Evolutionary conservation across 2,888 invertebrate genomes (phyloP).

Genomic region (Venusia cambrica): DNA sequence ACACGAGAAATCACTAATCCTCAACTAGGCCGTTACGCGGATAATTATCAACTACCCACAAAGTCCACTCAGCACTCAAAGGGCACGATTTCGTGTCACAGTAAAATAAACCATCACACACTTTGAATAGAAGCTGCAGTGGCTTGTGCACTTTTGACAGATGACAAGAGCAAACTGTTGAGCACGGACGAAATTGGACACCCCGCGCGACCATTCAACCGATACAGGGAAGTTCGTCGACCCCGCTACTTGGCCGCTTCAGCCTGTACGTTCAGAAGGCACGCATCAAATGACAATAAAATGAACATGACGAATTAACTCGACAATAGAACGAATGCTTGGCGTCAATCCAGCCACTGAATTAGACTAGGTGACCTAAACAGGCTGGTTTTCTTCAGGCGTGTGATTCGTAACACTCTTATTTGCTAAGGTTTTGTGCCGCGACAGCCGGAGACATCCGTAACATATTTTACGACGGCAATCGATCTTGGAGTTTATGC

Average conservation of each 20-base stretch:
- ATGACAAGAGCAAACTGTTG: conserved; percentile 39
- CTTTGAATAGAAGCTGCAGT: conserved; percentile 32
- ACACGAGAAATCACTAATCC: conserved; percentile 35
- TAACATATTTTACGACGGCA: conserved; percentile 23
- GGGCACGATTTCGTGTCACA: conserved; percentile 21
- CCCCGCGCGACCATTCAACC: conserved; percentile 48
- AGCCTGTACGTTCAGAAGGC: conserved; percentile 39
- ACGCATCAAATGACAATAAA: conserved; percentile 54
- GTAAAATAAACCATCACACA: conserved; percentile 20
- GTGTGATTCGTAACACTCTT: conserved; percentile 21
- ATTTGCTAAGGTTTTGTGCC: conserved; percentile 17
- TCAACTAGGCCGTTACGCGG: conserved; percentile 33
- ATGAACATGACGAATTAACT: conserved; percentile 50
- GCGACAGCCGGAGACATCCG: conserved; percentile 10
- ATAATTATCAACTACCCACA: conserved; percentile 41
- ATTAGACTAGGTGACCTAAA: conserved; percentile 63
- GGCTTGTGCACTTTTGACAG: conserved; percentile 40
- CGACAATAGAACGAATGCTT: conserved; percentile 75
- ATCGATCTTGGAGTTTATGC: conserved; percentile 22
- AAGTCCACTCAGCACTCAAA: conserved; percentile 28
- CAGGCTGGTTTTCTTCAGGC: conserved; percentile 30
- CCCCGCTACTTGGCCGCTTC: conserved; percentile 47
- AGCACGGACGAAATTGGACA: conserved; percentile 47
- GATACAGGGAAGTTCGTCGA: conserved; percentile 62
- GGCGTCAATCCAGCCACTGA: conserved; percentile 70